Percentiles rank a stretch among this genome's conserved stretches.
phyloP scores from a whole-genome alignment of 2,797 vertebrate species.

The Rhynchonycteris naso region DNA sequence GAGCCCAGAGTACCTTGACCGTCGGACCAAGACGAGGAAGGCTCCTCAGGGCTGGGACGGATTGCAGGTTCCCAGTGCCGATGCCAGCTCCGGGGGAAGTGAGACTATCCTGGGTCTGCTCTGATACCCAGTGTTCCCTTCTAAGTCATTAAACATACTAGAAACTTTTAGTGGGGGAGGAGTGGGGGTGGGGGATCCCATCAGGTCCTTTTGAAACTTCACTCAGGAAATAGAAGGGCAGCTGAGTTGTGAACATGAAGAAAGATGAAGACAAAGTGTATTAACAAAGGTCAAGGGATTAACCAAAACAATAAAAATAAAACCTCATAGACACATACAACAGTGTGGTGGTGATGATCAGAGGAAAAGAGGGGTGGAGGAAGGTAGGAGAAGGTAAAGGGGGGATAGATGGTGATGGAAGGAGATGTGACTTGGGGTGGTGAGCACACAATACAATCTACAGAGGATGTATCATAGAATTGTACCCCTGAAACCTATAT shows the following conservation, averaged over 20 bases:
- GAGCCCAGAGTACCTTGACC: neutral
- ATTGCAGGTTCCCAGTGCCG: neutral
- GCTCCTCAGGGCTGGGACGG: neutral
- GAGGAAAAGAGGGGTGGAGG: too few species aligned
- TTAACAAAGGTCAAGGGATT: too few species aligned
- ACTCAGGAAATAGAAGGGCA: neutral
- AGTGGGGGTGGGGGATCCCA: too few species aligned
- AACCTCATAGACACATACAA: too few species aligned
- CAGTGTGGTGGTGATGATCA: too few species aligned
- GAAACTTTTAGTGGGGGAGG: neutral
- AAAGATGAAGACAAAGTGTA: neutral
- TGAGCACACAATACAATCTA: too few species aligned
- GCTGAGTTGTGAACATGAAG: fast-evolving
- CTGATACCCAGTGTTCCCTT: neutral
- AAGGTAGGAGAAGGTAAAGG: too few species aligned
- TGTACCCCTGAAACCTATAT: too few species aligned
- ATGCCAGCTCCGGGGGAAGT: neutral
- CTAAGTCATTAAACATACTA: neutral
- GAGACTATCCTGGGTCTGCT: neutral
- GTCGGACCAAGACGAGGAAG: fast-evolving
- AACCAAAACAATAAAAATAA: too few species aligned
- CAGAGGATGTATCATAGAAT: too few species aligned
- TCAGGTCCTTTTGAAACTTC: neutral
- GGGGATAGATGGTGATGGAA: too few species aligned
- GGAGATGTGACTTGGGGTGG: too few species aligned